Base-by-base conservation (phyloP, 2,797 vertebrate genomes). In the Acanthis flammea region DNA sequence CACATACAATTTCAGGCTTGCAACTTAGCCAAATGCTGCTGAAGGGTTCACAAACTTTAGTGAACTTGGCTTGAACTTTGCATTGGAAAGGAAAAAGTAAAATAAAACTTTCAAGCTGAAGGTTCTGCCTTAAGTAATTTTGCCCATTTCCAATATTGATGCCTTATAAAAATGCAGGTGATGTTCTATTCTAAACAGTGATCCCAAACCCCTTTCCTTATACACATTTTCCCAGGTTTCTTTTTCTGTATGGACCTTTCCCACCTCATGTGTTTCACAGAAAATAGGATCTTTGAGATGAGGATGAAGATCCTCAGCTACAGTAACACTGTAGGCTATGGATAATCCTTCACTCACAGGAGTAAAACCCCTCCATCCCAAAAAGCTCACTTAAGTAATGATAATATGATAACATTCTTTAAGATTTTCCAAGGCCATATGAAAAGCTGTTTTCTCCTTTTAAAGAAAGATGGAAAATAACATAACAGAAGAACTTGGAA, bases 51-150 rank as follows among this genome's bases (percentile, higher is more conserved):
- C 50, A 71, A 77, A 95, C 78, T 91, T 65, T 1, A 51, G 39
- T 88, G 76, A 95, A 90, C 86, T 86, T 66, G 62, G 23, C 55
- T 60, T 88, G 83, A 96, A 95, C 90, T 95, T 95, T 93, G 63
- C 12, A 39, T 50, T 94, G 86, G 88, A 93, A 88, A 79, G 73
- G 18, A 73, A 82, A 75, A 92, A 41, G 31, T 77, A 86, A 96
- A 93, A 78, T 54, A 92, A 87, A 93, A 72, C 42, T 41, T 80
- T 12, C 18, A 88, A 50, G 21, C 4, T 61, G 28, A 71, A 86
- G 12, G 21, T 37, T 93, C n/a, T 88, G 37, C 48, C 41, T 74
- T 42, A 51, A 48, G 55, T 47, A 1, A 31, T 83, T 86, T 74
- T 90, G 45, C 33, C 80, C 22, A 47, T 57, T 53, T 88, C 42